Conservation (phyloP, 2,113 vertebrate species). For the Gulo gulo region DNA sequence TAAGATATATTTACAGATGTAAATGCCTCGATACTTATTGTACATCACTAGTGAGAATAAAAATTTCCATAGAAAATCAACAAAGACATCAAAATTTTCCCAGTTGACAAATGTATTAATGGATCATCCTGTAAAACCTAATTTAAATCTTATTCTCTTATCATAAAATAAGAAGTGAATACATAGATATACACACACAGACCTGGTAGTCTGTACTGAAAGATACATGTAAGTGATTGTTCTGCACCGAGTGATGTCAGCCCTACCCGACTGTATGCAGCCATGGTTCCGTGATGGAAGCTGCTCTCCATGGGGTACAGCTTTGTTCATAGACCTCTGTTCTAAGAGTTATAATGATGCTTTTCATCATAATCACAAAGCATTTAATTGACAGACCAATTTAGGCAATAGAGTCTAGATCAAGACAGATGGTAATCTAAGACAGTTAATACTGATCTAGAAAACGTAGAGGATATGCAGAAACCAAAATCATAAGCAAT, state of each 20-base stretch:
- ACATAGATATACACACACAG: neutral
- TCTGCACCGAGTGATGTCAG: neutral
- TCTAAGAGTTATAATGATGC: constrained; percentile 39
- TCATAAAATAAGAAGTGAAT: neutral
- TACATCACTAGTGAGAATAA: neutral
- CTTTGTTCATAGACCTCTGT: neutral
- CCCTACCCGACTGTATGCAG: neutral
- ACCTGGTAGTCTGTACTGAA: neutral
- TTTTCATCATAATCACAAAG: constrained; percentile 57
- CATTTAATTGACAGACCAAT: constrained; percentile 63
- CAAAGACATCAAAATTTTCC: neutral
- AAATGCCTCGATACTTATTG: constrained; percentile 25
- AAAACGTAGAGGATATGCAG: neutral
- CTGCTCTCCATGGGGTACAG: neutral
- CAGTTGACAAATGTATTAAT: constrained; percentile 8
- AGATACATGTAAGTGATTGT: neutral
- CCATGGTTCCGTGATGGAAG: neutral
- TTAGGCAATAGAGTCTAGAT: constrained; percentile 47
- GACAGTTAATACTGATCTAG: neutral
- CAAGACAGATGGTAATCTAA: constrained; percentile 54
- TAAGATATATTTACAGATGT: neutral
- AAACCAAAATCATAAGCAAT: constrained; percentile 51
- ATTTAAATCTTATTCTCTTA: neutral
- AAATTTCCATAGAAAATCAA: neutral
- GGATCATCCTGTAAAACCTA: neutral